phyloP scores from a whole-genome alignment of 1,140 invertebrate species.

The Adelges cooleyi region DNA sequence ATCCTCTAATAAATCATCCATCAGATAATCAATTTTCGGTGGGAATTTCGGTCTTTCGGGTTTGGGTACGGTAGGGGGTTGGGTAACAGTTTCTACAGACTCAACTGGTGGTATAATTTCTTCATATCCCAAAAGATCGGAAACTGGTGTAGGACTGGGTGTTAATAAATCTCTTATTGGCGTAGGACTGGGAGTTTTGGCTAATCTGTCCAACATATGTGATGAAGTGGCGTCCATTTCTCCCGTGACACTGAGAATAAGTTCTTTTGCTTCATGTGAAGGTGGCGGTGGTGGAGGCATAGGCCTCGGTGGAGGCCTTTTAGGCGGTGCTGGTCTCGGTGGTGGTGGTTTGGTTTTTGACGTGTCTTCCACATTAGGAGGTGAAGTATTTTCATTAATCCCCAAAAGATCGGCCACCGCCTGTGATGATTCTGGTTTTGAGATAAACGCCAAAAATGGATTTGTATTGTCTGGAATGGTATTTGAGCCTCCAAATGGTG shows the following conservation, averaged over 20 bases:
- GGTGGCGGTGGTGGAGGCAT: slow-evolving; percentile 46
- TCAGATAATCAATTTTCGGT: slow-evolving; percentile 24
- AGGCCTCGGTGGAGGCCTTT: slow-evolving; percentile 41
- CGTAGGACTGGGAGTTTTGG: slow-evolving; percentile 69
- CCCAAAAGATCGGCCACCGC: slow-evolving; percentile 6
- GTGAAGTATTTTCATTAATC: slow-evolving; percentile 6
- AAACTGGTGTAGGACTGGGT: slow-evolving; percentile 69
- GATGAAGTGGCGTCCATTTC: slow-evolving; percentile 79
- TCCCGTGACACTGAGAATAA: slow-evolving; percentile 72
- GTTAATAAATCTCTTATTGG: slow-evolving; percentile 65
- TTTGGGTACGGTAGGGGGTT: slow-evolving; percentile 36
- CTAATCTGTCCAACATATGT: slow-evolving; percentile 65
- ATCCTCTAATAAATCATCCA: slow-evolving; percentile 4
- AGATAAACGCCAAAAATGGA: slow-evolving; percentile 40
- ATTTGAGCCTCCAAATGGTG: slow-evolving; percentile 33
- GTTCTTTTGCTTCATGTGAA: slow-evolving; percentile 65
- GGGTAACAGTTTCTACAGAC: not conserved
- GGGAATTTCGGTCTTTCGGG: slow-evolving; percentile 33
- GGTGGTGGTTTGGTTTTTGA: slow-evolving; percentile 33
- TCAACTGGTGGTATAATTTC: slow-evolving; percentile 33
- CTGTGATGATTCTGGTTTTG: slow-evolving; percentile 1
- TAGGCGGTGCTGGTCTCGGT: slow-evolving; percentile 33
- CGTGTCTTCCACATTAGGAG: slow-evolving; percentile 13
- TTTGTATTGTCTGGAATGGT: slow-evolving; percentile 39
- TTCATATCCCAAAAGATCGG: slow-evolving; percentile 34